Conservation (phyloP, 2,113 vertebrate species). For the Alectura lathami region DNA sequence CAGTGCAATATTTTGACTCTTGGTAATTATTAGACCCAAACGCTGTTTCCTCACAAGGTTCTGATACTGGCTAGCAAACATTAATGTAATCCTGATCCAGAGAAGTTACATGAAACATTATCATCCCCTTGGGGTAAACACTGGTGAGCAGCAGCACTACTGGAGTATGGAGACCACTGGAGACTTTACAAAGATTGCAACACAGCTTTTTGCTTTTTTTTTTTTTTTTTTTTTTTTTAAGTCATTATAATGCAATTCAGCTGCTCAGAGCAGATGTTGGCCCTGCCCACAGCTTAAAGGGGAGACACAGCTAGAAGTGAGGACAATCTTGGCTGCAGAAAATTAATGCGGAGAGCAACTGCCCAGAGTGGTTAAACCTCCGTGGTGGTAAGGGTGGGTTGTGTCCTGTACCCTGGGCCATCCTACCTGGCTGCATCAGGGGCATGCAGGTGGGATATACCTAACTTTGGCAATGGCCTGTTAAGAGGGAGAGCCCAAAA, state of each 20-base stretch:
- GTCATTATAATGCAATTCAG: background rate
- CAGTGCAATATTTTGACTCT: background rate
- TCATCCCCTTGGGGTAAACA: background rate
- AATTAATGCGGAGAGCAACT: background rate
- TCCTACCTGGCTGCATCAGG: background rate
- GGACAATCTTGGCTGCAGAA: background rate
- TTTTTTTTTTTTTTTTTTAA: too few species aligned
- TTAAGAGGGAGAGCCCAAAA: background rate
- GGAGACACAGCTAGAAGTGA: background rate
- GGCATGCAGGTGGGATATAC: background rate
- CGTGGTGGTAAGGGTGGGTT: background rate
- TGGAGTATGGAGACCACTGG: background rate
- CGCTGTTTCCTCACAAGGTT: background rate
- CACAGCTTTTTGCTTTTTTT: too few species aligned
- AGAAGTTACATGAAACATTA: background rate
- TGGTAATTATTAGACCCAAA: background rate
- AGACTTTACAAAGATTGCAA: constrained; percentile 12
- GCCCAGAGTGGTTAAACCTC: background rate
- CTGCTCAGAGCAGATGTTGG: constrained; percentile 55
- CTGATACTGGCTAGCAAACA: background rate
- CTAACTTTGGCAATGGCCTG: background rate
- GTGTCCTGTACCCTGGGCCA: background rate
- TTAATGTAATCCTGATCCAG: background rate
- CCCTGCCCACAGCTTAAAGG: background rate
- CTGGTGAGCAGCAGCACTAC: background rate